Evolutionary conservation across 2,113 vertebrate genomes (phyloP).

Genomic region (Caracal caracal): DNA sequence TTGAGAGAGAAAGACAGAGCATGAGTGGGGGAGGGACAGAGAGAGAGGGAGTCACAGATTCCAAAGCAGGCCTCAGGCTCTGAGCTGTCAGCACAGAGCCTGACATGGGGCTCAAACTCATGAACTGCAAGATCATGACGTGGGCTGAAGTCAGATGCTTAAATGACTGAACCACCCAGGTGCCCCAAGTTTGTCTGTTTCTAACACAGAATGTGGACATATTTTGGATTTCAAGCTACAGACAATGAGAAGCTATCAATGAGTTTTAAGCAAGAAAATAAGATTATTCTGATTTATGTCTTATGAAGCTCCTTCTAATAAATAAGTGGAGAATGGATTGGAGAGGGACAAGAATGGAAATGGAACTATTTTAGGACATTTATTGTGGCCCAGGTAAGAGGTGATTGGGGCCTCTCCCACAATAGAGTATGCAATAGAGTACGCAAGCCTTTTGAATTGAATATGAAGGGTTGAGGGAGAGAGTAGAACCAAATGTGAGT

Average conservation of each 20-base stretch:
- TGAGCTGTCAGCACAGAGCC: no score
- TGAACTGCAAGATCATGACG: no score
- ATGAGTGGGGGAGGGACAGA: no score
- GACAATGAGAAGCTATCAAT: background rate
- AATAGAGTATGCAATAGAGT: background rate
- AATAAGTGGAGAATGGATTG: background rate
- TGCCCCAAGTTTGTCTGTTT: background rate
- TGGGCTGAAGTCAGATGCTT: no score
- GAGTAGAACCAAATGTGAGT: background rate
- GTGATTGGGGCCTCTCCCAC: background rate
- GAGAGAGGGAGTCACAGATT: no score
- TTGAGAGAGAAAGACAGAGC: no score
- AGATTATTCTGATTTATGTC: background rate
- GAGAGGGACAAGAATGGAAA: background rate
- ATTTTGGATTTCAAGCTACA: background rate
- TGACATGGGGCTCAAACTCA: no score
- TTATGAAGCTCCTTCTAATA: background rate
- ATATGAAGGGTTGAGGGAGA: background rate
- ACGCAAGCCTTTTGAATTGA: background rate
- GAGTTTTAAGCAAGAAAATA: background rate
- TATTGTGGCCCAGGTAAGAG: background rate
- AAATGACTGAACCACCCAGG: no score
- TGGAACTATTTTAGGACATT: background rate
- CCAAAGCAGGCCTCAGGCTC: no score
- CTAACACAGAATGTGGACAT: background rate